phyloP scores from a whole-genome alignment of 2,888 invertebrate genomes.

The Xestoiulus laeticollis region DNA sequence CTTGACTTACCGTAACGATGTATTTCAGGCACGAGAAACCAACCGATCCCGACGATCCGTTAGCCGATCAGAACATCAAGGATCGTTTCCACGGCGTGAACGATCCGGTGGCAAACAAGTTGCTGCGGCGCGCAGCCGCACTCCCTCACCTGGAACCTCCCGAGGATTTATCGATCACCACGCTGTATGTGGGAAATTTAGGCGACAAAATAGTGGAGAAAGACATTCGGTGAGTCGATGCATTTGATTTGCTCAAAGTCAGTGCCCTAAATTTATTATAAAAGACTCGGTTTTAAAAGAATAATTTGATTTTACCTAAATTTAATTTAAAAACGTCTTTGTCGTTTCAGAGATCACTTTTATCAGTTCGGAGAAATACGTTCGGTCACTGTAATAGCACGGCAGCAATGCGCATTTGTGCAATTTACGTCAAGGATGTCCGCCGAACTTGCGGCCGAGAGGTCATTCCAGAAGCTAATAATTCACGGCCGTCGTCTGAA shows the following conservation, averaged over 20 bases:
- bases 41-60: conserved; percentile 95
- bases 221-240: conserved; percentile 72
- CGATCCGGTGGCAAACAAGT: conserved; percentile 94
- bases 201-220: conserved; percentile 88
- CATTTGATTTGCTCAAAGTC: too few species aligned
- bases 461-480: conserved; percentile 92
- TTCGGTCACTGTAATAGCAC: conserved; percentile 87
- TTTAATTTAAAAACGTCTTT: too few species aligned
- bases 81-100: conserved; percentile 93
- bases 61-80: conserved; percentile 95
- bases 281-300: too few species aligned
- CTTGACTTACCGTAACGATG: neutral
- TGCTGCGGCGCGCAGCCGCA: conserved; percentile 87
- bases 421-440: conserved; percentile 91
- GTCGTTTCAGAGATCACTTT: conserved; percentile 81
- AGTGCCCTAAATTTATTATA: too few species aligned
- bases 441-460: conserved; percentile 93
- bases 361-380: conserved; percentile 99
- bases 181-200: conserved; percentile 95
- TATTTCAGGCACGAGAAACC: conserved; percentile 85
- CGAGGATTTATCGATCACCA: conserved; percentile 95
- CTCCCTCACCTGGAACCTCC: conserved; percentile 96
- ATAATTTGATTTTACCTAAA: too few species aligned
- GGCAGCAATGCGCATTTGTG: conserved; percentile 94
- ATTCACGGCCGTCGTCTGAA: conserved; percentile 86